phyloP scores from a whole-genome alignment of 2,113 vertebrate genomes.

The Saimiri boliviensis region DNA sequence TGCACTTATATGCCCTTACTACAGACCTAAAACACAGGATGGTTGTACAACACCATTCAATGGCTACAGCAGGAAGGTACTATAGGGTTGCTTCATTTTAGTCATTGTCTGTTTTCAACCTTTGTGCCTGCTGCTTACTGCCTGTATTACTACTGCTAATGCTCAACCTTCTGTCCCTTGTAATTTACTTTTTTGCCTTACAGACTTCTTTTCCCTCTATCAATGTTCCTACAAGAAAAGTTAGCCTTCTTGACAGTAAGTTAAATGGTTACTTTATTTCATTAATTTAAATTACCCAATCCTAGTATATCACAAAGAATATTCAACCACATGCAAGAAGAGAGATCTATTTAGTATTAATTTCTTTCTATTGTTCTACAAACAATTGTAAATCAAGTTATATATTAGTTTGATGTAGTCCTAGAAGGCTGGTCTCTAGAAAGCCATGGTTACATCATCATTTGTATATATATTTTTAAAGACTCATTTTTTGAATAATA shows the following conservation, averaged over 20 bases:
- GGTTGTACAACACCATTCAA: not conserved
- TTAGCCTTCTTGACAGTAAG: not conserved
- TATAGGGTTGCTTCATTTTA: not conserved
- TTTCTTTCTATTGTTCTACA: not conserved
- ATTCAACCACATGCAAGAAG: not conserved
- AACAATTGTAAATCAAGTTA: not conserved
- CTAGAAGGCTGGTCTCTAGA: not conserved
- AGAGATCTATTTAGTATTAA: not conserved
- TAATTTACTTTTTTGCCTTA: constrained; percentile 27
- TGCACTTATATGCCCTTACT: not conserved
- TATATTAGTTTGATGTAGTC: not conserved
- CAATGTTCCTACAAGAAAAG: constrained; percentile 4
- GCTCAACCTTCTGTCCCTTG: not conserved
- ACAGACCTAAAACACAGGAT: not conserved
- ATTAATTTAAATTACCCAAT: not conserved
- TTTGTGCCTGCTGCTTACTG: not conserved
- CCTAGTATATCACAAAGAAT: not conserved
- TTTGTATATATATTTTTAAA: constrained; percentile 1
- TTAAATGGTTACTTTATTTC: not conserved
- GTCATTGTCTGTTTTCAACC: not conserved
- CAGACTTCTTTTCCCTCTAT: not conserved
- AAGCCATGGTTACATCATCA: not conserved
- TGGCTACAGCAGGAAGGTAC: not conserved
- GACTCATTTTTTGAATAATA: constrained; percentile 23
- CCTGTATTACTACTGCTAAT: not conserved